These are phyloP conservation scores for Eulithis testata DNA, from an alignment of 2,888 invertebrate species.

Conservation along the genomic window DNA sequence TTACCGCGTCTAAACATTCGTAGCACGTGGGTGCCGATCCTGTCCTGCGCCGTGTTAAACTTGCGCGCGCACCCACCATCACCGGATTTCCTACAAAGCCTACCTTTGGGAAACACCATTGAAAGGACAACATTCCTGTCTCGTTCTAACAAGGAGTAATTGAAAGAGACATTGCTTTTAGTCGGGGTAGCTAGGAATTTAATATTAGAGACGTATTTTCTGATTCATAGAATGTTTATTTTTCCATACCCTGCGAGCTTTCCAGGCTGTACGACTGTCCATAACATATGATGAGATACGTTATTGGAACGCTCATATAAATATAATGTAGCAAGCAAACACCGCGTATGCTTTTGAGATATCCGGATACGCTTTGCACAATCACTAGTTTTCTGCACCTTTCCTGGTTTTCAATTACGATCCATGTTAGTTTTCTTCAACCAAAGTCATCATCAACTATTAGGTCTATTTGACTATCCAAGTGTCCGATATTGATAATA, in stretches of 20 bases:
- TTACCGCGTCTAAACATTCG: constrained; percentile 64
- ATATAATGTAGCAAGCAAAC: background rate
- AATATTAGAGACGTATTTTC: constrained; percentile 33
- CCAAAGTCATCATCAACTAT: background rate
- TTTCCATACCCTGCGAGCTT: constrained; percentile 31
- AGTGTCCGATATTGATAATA: background rate
- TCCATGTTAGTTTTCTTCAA: background rate
- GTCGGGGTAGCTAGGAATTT: constrained; percentile 19
- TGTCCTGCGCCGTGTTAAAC: constrained; percentile 79
- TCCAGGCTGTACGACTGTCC: constrained; percentile 33
- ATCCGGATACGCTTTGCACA: background rate
- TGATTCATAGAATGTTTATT: constrained; percentile 37
- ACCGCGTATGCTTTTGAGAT: constrained; percentile 1
- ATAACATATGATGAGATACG: constrained; percentile 14
- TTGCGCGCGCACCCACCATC: constrained; percentile 75
- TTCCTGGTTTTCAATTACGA: background rate
- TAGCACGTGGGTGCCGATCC: constrained; percentile 61
- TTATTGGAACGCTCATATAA: constrained; percentile 18
- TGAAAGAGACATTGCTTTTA: constrained; percentile 36
- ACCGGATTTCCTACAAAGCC: constrained; percentile 59
- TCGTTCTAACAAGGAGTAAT: constrained; percentile 38
- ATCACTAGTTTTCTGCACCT: background rate
- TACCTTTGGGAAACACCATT: constrained; percentile 52
- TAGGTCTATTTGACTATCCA: background rate
- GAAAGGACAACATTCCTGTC: constrained; percentile 49